Percentiles rank a stretch among this genome's conserved stretches.
Conservation (phyloP, 1,140 invertebrate genomes). For the Trissolcus basalis region DNA sequence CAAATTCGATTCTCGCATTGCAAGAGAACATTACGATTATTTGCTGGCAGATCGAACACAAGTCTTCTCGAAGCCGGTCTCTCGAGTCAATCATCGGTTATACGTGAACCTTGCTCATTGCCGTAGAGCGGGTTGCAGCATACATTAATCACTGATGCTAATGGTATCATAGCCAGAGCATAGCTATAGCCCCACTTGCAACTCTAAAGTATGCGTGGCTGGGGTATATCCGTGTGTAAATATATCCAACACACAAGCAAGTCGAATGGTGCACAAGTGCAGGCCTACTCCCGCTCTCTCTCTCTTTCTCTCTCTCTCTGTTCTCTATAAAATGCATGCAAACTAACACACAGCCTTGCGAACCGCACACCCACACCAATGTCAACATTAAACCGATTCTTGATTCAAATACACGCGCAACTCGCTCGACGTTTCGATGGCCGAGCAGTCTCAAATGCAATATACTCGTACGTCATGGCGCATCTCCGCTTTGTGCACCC, state of each 20-base stretch:
- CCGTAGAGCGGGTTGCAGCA: constrained; percentile 70
- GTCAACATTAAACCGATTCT: constrained; percentile 43
- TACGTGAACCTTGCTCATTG: constrained; percentile 65
- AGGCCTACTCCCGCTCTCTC: constrained; percentile 30
- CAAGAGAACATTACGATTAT: constrained; percentile 63
- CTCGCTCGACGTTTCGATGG: constrained; percentile 52
- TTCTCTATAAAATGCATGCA: constrained; percentile 53
- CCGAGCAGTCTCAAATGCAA: constrained; percentile 55
- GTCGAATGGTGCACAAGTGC: constrained; percentile 31
- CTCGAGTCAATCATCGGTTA: constrained; percentile 70
- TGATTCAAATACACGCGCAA: constrained; percentile 50
- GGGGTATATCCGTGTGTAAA: constrained; percentile 21
- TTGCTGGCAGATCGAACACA: constrained; percentile 63
- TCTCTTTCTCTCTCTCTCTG: constrained; percentile 4
- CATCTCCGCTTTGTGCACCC: constrained; percentile 46
- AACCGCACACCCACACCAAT: constrained; percentile 27
- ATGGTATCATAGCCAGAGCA: constrained; percentile 73
- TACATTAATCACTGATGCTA: constrained; percentile 76
- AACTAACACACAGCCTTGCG: constrained; percentile 22
- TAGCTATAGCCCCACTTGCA: constrained; percentile 63
- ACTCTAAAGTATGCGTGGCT: constrained; percentile 44
- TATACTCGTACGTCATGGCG: constrained; percentile 53
- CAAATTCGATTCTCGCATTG: constrained; percentile 54
- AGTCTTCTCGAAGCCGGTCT: constrained; percentile 59
- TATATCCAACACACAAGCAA: constrained; percentile 26